Evolutionary conservation across 2,113 vertebrate genomes (phyloP).

Genomic region (Bucco capensis): DNA sequence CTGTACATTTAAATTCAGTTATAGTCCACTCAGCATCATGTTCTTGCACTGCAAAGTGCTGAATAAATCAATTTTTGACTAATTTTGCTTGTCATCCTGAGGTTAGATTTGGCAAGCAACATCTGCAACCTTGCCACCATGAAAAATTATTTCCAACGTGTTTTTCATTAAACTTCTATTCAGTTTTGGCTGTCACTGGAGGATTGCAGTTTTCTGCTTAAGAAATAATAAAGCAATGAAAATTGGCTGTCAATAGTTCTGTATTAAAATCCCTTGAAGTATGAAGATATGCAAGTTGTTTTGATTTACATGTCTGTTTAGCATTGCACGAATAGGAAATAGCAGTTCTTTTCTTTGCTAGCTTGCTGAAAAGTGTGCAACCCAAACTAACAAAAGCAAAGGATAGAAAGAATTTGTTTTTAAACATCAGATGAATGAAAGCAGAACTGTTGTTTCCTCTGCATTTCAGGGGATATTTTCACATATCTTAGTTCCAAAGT

Average conservation of each 20-base stretch:
- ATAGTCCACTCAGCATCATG: background rate
- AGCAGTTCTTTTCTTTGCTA: background rate
- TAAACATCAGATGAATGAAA: background rate
- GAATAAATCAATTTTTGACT: background rate
- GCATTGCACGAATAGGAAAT: background rate
- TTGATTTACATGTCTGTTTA: background rate
- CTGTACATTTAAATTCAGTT: background rate
- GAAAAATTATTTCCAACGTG: background rate
- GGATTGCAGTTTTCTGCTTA: background rate
- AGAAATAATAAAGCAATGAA: background rate
- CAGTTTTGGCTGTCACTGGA: rapidly evolving
- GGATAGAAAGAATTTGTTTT: background rate
- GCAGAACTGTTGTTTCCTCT: background rate
- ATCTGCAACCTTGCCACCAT: background rate
- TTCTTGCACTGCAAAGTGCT: background rate
- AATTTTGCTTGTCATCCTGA: background rate
- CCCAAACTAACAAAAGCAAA: background rate
- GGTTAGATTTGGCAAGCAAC: background rate
- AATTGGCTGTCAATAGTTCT: background rate
- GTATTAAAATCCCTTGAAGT: background rate
- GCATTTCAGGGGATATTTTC: background rate
- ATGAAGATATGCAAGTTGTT: background rate
- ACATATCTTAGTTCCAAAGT: background rate
- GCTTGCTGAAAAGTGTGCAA: background rate
- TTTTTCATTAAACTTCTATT: background rate